Evolutionary conservation across 2,113 vertebrate species (phyloP), one percentile per base, ranked within the genome.

Genomic region (Notiomystis cincta): DNA sequence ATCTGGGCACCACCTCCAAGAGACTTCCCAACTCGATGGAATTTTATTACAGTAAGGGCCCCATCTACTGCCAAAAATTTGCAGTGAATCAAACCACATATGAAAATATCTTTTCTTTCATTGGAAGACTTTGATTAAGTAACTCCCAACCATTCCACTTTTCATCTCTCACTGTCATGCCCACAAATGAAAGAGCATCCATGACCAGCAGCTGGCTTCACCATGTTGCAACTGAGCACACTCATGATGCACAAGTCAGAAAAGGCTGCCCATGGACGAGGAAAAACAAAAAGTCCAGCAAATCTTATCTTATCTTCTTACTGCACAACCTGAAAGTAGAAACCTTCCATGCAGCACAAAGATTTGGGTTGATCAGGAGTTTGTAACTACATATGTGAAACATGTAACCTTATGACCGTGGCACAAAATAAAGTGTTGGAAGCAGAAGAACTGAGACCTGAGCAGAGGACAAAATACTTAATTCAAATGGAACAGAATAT

Each of bases 31-130:
- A 78, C 69, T n/a, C 0, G 0, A 31, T 33, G 42, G 57, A 16
- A 56, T 90, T 93, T 90, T 95, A 62, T 95, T 93, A 96, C 86
- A 86, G 86, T 93, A 96, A 96, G 93, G 94, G 95, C 96, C 96
- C 93, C 96, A 95, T 56, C 93, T 97, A 93, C 95, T 96, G 93
- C 96, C 91, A 95, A 93, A 73, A 73, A 51, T 62, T n/a, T 89
- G 95, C 94, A 97, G 72, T 90, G 92, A 96, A 93, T 88, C 80
- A 83, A 95, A 51, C 45, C 54, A 47, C 22, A 6, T 73, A 73
- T 88, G 88, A 66, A 80, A 86, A 66, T 67, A 65, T n/a, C 38
- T 82, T 93, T 90, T 90, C 70, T 80, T 89, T 86, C 54, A 73
- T 83, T 86, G 75, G 47, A 83, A 77, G 15, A 15, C 20, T 77